Evolutionary conservation across 2,888 invertebrate genomes (phyloP), one percentile per base, ranked within the genome.

Genomic region (Selenia dentaria): DNA sequence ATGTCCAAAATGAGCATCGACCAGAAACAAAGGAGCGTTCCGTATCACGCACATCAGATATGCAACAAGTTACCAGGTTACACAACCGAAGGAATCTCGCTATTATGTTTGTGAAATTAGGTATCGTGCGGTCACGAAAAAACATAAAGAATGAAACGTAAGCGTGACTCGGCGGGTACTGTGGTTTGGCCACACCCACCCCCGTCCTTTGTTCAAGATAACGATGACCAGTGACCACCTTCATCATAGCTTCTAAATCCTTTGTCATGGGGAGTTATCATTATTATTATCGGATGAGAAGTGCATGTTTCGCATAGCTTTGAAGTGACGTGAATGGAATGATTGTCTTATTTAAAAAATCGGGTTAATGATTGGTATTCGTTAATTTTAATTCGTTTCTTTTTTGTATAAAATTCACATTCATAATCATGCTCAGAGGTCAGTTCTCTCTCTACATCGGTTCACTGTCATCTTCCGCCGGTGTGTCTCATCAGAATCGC

Each of bases 51-150:
- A 51, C 39, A 32, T 14, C 27, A 59, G 48, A 55, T 54, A 59
- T 51, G 59, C 57, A 59, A 59, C 57, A 59, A 59, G 54, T 45
- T 22, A 36, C 27, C 14, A 28, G 16, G 40, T 34, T 31, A 47
- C 40, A 28, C 33, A 11, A 39, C 27, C 29, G 31, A 39, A 34
- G 39, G 44, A 48, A 53, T 54, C 54, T 54, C 36, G 38, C 57
- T 47, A 55, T 57, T 55, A 59, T 41, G 47, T 53, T 41, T 52
- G 52, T 57, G 49, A 58, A 58, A 62, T 57, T 53, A 59, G 48
- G 48, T 53, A 55, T 57, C 54, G 51, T 57, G 56, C 51, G 49
- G 56, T 58, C 59, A 62, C 57, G 62, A 40, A 58, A 47, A 54
- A 46, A 48, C 56, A 59, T 57, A 58, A 59, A 51, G 51, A 60